Evolutionary conservation across 2,888 invertebrate genomes (phyloP), one percentile per base, ranked within the genome.

Genomic region (Caenorhabditis sp.): DNA sequence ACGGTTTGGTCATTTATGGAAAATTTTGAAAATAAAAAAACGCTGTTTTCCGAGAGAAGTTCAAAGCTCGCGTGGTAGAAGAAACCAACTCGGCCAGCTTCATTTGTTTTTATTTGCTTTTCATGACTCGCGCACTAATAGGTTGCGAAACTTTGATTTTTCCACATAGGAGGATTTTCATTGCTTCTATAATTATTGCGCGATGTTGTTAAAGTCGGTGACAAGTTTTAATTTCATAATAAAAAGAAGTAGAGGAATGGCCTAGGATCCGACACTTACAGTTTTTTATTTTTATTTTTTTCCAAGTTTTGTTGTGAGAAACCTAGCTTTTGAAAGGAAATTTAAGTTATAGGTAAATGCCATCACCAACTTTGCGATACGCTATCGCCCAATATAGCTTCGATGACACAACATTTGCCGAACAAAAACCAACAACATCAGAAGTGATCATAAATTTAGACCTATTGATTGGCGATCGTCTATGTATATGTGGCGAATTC

Each of bases 341-440:
- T n/a, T 14, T 3, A 55, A n/a, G 10, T 26, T 26, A 26, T 14
- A 58, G 19, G 19, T 58, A n/a, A 17, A 58, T 58, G 57, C 27
- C 49, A 58, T 24, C 62, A 23, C 61, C 72, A 64, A 64, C 64
- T 72, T 49, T 68, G 50, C 62, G 64, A 50, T 73, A 73, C 51
- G 73, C 73, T 26, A 73, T 62, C 66, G 75, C 67, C 12, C 64
- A 69, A 62, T 62, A 70, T 62, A 70, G 62, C 21, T 69, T 75
- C 26, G 66, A 69, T 27, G 63, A 62, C 1, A 21, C n/a, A 21
- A 36, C 53, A 36, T 31, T 53, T 17, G 27, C 27, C 19, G 49
- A 37, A 19, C 43, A 49, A 26, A 19, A 5, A 5, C 63, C 69
- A 0, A 10, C 43, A 12, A 50, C 61, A 19, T 37, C 55, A 6